A percentile compares a stretch with the other conserved stretches of the same genome.
Conservation (phyloP, 2,113 vertebrate genomes). For the Ceyx margarethae region DNA sequence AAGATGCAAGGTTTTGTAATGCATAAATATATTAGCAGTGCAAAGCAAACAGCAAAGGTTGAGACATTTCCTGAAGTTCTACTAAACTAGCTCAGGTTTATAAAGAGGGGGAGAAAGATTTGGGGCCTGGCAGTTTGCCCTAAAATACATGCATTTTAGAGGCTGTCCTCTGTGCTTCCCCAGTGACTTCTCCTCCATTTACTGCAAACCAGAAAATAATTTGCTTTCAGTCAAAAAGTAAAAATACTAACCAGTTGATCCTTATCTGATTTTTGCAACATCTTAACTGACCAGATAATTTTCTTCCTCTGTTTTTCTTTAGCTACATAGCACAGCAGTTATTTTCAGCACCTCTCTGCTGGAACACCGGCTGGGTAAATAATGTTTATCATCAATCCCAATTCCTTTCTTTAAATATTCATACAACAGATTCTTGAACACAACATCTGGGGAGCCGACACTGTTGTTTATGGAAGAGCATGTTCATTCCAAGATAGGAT, state of each 20-base stretch:
- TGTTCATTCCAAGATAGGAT: not conserved
- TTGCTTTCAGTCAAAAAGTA: not conserved
- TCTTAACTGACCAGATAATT: not conserved
- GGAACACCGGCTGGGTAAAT: not conserved
- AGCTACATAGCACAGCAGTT: not conserved
- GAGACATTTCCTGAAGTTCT: slow-evolving; percentile 29
- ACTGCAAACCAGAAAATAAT: not conserved
- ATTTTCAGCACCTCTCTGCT: not conserved
- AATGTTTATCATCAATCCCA: not conserved
- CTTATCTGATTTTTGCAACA: not conserved
- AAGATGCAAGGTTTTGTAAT: slow-evolving; percentile 38
- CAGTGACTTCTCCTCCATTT: not conserved
- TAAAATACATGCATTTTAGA: not conserved
- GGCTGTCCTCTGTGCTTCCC: not conserved
- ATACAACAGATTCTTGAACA: not conserved
- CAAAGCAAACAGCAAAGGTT: slow-evolving; percentile 22
- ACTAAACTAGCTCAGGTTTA: not conserved
- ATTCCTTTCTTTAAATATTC: not conserved
- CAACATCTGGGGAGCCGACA: not conserved
- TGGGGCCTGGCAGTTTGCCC: not conserved
- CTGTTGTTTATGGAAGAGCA: not conserved
- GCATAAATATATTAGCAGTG: slow-evolving; percentile 20
- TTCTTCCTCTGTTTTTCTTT: not conserved
- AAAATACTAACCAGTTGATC: not conserved
- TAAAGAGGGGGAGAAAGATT: not conserved